Evolutionary conservation across 2,113 vertebrate genomes (phyloP).

Genomic region (Cheilinus undulatus): DNA sequence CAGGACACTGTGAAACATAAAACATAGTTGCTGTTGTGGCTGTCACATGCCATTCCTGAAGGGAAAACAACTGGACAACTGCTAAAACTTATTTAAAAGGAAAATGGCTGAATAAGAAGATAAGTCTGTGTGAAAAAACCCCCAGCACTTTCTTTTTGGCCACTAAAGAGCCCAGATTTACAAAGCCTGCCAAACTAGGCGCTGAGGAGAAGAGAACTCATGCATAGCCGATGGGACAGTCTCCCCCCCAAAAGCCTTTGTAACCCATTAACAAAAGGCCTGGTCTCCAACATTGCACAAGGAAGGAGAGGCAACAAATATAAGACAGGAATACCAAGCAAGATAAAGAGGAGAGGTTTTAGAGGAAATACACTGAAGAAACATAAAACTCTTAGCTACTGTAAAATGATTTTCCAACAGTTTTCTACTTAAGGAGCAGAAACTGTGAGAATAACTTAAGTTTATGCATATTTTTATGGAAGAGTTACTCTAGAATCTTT

Average conservation of each 20-base stretch:
- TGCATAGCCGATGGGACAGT: constrained; percentile 78
- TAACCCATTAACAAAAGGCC: constrained; percentile 67
- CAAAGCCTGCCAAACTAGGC: constrained; percentile 78
- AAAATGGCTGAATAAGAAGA: constrained; percentile 57
- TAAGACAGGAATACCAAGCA: constrained; percentile 63
- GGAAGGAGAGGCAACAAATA: constrained; percentile 18
- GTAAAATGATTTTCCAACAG: too few species aligned
- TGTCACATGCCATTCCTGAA: constrained; percentile 28
- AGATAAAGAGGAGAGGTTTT: constrained; percentile 11
- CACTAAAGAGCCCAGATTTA: constrained; percentile 68
- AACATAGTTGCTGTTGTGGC: constrained; percentile 8
- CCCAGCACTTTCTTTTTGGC: too few species aligned
- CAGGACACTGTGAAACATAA: too few species aligned
- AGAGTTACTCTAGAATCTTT: too few species aligned
- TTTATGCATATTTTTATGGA: too few species aligned
- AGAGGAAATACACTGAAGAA: constrained; percentile 21
- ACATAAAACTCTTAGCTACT: too few species aligned
- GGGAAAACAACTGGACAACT: constrained; percentile 25
- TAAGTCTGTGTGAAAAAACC: constrained; percentile 76
- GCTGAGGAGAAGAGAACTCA: constrained; percentile 68
- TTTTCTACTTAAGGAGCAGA: too few species aligned
- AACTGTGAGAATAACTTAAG: too few species aligned
- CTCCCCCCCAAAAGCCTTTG: constrained; percentile 68
- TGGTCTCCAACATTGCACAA: constrained; percentile 6
- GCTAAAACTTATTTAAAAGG: constrained; percentile 19